Base-by-base conservation (phyloP, 1,140 invertebrate species). In the Meloidogyne floridensis region DNA sequence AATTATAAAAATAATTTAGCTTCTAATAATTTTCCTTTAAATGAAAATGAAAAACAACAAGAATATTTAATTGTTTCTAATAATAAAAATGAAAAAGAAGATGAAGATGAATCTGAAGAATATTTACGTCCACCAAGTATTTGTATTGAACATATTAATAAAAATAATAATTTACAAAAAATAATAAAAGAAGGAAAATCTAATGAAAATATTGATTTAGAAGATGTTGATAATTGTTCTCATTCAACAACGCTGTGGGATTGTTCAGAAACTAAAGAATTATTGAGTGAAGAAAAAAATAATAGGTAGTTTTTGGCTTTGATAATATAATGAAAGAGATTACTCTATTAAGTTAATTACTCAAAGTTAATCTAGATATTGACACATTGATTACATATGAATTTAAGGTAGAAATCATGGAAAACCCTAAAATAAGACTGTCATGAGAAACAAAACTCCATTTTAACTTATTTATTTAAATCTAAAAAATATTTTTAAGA, bases 231-330 rank as follows among this genome's bases (percentile, higher is more conserved):
- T 7, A 65, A 65, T 65, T 13, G n/a, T n/a, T 13, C 7, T 65
- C 0, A 90, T 10, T 80, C 78, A 18, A 83, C 86, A 5, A 75
- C 83, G 10, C 2, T 32, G 32, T 75, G 75, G 6, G 87, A 87
- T 65, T 86, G 75, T 72, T 81, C 82, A 7, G 86, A 89, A 53
- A 82, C 81, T 53, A 59, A 86, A n/a, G 81, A 87, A 10, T 73
- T 87, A 20, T 54, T 87, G 6, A 70, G 82, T 42, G n/a, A 51
- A 11, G 76, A 84, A 2, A 10, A 51, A 18, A 15, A 42, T 18
- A 79, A 53, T n/a, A 73, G 77, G 51, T 47, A 82, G 11, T 79
- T 18, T 7, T 53, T 32, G 42, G 5, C 0, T 32, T 18, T 75
- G 1, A 32, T 32, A 32, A 32, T 32, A 32, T 32, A 32, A 32